A percentile compares a stretch with the other conserved stretches of the same genome.
These are phyloP conservation scores for Kradibia gibbosae DNA, from an alignment of 1,140 invertebrate species.

Conservation along the genomic window DNA sequence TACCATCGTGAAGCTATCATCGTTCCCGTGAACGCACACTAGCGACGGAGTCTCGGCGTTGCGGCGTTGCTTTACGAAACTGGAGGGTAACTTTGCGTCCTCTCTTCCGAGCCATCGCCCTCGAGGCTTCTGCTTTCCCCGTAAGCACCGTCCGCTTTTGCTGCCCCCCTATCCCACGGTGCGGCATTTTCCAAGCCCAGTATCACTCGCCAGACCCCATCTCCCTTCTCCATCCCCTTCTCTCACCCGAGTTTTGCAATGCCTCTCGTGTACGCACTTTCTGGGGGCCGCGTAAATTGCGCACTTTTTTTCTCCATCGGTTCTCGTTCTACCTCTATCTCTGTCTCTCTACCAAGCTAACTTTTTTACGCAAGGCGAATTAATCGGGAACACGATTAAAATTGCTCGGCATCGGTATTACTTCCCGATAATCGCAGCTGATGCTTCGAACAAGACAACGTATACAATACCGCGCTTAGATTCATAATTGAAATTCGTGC, in stretches of 20 bases:
- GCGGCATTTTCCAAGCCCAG: too few species aligned
- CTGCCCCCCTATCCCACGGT: too few species aligned
- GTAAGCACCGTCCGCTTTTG: too few species aligned
- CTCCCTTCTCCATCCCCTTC: background rate
- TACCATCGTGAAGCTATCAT: slow-evolving; percentile 51
- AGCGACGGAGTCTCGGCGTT: too few species aligned
- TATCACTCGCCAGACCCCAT: too few species aligned
- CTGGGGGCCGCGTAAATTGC: slow-evolving; percentile 21
- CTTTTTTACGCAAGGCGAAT: background rate
- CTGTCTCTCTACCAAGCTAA: background rate
- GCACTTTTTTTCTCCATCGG: too few species aligned
- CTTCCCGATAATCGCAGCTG: too few species aligned
- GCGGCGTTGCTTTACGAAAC: too few species aligned
- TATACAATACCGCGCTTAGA: too few species aligned
- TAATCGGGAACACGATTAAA: background rate
- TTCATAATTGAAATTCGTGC: too few species aligned
- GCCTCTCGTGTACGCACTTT: background rate
- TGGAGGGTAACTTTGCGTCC: background rate
- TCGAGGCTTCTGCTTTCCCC: too few species aligned
- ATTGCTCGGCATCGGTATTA: slow-evolving; percentile 17
- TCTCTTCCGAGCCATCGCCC: background rate
- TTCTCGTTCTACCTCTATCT: background rate
- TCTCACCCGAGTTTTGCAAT: background rate
- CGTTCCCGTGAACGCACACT: background rate
- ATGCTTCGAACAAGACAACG: too few species aligned